Evolutionary conservation across 2,888 invertebrate genomes (phyloP).

Genomic region (Nomada fucata): DNA sequence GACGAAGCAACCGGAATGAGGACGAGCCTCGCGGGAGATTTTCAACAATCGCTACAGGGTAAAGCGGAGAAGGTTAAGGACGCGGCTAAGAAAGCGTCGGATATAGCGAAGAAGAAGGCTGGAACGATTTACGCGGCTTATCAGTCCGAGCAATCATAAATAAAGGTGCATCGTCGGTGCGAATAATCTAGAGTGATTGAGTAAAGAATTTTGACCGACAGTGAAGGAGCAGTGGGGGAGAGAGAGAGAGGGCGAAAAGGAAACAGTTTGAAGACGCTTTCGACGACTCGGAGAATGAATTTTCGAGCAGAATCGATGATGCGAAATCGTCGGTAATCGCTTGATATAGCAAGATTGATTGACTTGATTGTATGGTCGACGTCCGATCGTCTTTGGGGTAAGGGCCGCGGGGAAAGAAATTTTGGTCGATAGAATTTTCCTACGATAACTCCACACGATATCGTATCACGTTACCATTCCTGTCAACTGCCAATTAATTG

Average conservation of each 20-base stretch:
- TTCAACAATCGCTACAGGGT: slow-evolving; percentile 80
- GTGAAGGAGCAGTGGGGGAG: neutral
- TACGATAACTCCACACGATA: slow-evolving; percentile 2
- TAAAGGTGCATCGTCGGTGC: slow-evolving; percentile 43
- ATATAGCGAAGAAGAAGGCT: slow-evolving; percentile 89
- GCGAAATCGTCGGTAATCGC: neutral
- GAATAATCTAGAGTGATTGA: neutral
- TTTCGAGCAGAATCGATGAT: neutral
- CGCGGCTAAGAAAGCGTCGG: slow-evolving; percentile 92
- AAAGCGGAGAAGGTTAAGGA: slow-evolving; percentile 89
- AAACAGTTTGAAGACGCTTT: neutral
- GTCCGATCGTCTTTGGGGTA: neutral
- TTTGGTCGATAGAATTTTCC: neutral
- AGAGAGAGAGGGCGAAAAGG: slow-evolving; percentile 19
- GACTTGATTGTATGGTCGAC: neutral
- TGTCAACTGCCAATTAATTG: slow-evolving; percentile 59
- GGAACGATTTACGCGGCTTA: slow-evolving; percentile 83
- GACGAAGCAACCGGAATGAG: slow-evolving; percentile 76
- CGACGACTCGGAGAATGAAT: neutral
- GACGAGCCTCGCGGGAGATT: slow-evolving; percentile 79
- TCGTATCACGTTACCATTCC: slow-evolving; percentile 61
- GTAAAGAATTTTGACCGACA: slow-evolving; percentile 12
- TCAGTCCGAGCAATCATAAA: slow-evolving; percentile 80
- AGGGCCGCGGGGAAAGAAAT: neutral
- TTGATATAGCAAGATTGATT: neutral